A percentile compares a stretch with the other conserved stretches of the same genome.
Evolutionary conservation across 2,888 invertebrate species (phyloP).

Genomic region (Dryadula phaetusa): DNA sequence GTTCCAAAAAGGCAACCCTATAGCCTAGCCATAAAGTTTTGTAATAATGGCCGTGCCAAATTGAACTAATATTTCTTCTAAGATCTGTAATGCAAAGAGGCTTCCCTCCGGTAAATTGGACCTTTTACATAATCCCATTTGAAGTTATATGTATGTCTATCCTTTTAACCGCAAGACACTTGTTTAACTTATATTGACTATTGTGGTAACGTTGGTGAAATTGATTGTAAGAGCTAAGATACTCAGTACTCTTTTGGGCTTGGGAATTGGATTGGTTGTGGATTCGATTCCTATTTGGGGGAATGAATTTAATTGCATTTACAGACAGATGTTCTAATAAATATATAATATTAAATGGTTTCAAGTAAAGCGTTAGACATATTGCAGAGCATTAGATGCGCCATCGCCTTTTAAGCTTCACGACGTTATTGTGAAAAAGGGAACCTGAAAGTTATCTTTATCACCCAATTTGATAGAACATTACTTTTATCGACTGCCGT

Average conservation of each 20-base stretch:
- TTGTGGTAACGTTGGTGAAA: background rate
- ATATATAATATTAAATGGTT: too few relatives aligned
- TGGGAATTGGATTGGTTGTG: too few relatives aligned
- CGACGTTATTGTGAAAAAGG: slow-evolving; percentile 37
- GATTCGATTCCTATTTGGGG: too few relatives aligned
- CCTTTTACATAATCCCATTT: slow-evolving; percentile 36
- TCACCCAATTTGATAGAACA: slow-evolving; percentile 43
- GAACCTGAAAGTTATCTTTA: slow-evolving; percentile 38
- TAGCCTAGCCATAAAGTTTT: slow-evolving; percentile 49
- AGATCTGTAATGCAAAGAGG: slow-evolving; percentile 43
- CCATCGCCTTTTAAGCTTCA: slow-evolving; percentile 15
- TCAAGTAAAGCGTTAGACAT: background rate
- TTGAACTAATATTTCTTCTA: slow-evolving; percentile 50
- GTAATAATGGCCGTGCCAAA: slow-evolving; percentile 52
- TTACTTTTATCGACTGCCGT: slow-evolving; percentile 39
- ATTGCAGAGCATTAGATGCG: background rate
- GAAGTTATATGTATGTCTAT: slow-evolving; percentile 17
- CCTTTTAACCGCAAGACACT: background rate
- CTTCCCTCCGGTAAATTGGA: slow-evolving; percentile 34
- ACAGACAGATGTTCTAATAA: too few relatives aligned
- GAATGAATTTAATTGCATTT: too few relatives aligned
- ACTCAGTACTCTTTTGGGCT: too few relatives aligned
- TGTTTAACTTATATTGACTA: background rate
- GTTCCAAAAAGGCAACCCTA: slow-evolving; percentile 37
- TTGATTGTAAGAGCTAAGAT: too few relatives aligned